A percentile compares a stretch with the other conserved stretches of the same genome.
These are phyloP conservation scores for Myanophis thanlyinensis DNA, from an alignment of 2,113 vertebrate genomes.

Conservation along the genomic window DNA sequence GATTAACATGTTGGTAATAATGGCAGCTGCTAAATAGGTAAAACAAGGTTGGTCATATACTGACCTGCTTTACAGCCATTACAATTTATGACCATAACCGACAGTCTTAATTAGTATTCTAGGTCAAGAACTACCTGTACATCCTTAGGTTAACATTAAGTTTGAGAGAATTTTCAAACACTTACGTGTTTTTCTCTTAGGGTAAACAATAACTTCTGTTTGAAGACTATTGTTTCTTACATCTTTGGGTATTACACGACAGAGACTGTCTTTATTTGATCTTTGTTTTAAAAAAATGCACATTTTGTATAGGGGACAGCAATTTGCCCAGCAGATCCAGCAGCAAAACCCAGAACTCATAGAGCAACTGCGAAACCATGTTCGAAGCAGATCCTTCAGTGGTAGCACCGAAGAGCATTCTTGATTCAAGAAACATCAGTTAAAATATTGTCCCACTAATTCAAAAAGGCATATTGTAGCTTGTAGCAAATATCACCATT, in stretches of 20 bases:
- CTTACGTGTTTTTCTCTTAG: background rate
- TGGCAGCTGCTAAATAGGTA: background rate
- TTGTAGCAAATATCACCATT: slow-evolving; percentile 66
- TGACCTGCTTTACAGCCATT: background rate
- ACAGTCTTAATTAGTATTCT: background rate
- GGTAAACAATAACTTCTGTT: background rate
- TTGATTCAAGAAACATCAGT: slow-evolving; percentile 69
- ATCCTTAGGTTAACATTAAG: background rate
- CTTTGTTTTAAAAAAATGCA: slow-evolving; percentile 27
- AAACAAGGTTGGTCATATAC: background rate
- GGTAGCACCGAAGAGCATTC: slow-evolving; percentile 93
- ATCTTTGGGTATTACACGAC: background rate
- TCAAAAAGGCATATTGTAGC: slow-evolving; percentile 61
- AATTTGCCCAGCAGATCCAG: slow-evolving; percentile 99
- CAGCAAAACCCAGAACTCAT: slow-evolving; percentile 98
- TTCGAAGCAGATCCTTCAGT: slow-evolving; percentile 94
- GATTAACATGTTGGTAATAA: background rate
- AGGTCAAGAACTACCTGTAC: background rate
- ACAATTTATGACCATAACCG: background rate
- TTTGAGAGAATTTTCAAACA: background rate
- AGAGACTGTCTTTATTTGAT: slow-evolving; percentile 2
- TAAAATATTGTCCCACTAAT: slow-evolving; percentile 35
- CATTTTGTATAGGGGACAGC: slow-evolving; percentile 84
- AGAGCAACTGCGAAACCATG: slow-evolving; percentile 94
- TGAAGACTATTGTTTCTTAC: background rate